Evolutionary conservation across 2,888 invertebrate genomes (phyloP).

Genomic region (Drosophila flavopinicola): DNA sequence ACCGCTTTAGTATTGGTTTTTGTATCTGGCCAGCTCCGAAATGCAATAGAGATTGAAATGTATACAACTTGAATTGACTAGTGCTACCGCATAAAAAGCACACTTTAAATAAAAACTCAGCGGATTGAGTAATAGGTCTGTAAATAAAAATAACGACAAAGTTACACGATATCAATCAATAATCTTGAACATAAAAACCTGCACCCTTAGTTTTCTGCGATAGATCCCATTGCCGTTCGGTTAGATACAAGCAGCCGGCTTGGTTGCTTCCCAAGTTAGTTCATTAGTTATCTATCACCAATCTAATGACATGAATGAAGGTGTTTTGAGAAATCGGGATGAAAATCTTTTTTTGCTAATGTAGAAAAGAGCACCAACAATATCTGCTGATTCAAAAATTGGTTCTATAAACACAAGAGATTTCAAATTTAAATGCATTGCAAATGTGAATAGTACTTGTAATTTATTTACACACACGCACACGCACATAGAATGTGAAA

Average conservation of each 20-base stretch:
- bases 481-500: conserved; percentile 1
- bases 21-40: background rate
- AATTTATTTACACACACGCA: conserved; percentile 56
- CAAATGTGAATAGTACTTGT: conserved; percentile 30
- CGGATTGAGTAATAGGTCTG: background rate
- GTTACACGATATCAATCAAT: too few species aligned
- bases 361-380: too few species aligned
- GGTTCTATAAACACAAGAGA: too few species aligned
- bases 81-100: background rate
- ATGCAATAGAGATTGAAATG: background rate
- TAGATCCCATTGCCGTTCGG: too few species aligned
- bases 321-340: too few species aligned
- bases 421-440: background rate
- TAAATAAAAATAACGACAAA: background rate
- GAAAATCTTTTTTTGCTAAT: too few species aligned
- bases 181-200: too few species aligned
- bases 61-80: background rate
- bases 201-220: background rate
- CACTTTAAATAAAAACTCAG: background rate
- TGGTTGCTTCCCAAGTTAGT: too few species aligned
- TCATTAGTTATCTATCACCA: too few species aligned
- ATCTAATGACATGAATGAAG: too few species aligned
- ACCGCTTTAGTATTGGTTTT: background rate
- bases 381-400: too few species aligned
- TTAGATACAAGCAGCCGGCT: too few species aligned